Base-by-base conservation (phyloP, 1,140 invertebrate genomes). In the Anadara kagoshimensis region DNA sequence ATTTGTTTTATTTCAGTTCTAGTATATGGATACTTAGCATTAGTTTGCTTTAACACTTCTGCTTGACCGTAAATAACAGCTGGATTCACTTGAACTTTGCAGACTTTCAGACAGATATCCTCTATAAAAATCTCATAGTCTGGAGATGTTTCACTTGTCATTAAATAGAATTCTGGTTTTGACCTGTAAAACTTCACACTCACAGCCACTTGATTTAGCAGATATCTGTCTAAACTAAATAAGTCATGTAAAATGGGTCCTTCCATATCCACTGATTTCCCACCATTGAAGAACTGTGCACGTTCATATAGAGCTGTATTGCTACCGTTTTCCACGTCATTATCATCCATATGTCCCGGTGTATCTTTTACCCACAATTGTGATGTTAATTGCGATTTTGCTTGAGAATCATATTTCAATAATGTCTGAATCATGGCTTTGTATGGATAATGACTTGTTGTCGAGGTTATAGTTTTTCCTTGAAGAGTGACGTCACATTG, bases 31-130 rank as follows among this genome's bases (percentile, higher is more conserved):
- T 73, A 73, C 20, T 58, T 57, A 12, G 70, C 70, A 59, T 53
- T 58, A 12, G 41, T 67, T 7, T 18, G 29, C 47, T 66, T 36
- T 26, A 73, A 29, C 16, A 59, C 29, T 47, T 66, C 26, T 2
- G 71, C 53, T 18, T 73, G 71, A n/a, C 63, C 47, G 18, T 54
- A 59, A 24, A 73, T 67, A 11, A 73, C 54, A 12, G 44, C 49
- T 7, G 56, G 61, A 16, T 75, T 76, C n/a, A 75, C 58, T 62
- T 71, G 59, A 11, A 73, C 49, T 73, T 78, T 78, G 24, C 73
- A 73, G 1, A 75, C 65, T 26, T 57, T 68, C 10, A 63, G 44
- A 11, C 47, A 44, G 14, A 78, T 75, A 45, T 75, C 69, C 14
- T 78, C 69, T 12, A 78, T 66, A 12, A 24, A 10, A 0, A 78